Evolutionary conservation across 2,888 invertebrate genomes (phyloP).

Genomic region (Epistrophella euchroma): DNA sequence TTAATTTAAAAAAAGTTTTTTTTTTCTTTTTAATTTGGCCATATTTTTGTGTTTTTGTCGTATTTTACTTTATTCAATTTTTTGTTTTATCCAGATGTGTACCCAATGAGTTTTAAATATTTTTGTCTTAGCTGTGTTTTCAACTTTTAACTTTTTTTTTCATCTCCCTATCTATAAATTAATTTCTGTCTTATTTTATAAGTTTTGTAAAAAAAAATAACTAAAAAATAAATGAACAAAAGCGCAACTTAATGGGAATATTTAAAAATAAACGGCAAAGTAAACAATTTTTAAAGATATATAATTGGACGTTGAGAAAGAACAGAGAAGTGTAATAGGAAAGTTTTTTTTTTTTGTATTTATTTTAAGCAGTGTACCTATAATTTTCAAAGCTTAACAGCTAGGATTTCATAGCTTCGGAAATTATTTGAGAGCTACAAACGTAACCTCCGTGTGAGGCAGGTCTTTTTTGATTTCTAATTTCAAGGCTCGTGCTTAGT

Average conservation of each 20-base stretch:
- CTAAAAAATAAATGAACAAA: slow-evolving; percentile 55
- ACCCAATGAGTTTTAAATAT: slow-evolving; percentile 48
- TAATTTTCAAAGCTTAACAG: slow-evolving; percentile 42
- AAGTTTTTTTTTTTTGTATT: background rate
- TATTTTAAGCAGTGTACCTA: slow-evolving; percentile 15
- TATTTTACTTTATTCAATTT: slow-evolving; percentile 14
- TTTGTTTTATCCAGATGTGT: slow-evolving; percentile 30
- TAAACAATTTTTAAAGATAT: slow-evolving; percentile 29
- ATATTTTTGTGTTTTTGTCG: slow-evolving; percentile 55
- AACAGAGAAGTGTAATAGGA: slow-evolving; percentile 34
- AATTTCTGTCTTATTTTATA: slow-evolving; percentile 60
- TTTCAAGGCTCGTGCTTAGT: background rate
- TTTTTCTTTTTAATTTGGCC: slow-evolving; percentile 62
- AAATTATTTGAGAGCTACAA: background rate
- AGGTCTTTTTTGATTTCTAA: background rate
- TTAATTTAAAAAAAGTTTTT: slow-evolving; percentile 61
- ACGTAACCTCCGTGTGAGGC: background rate
- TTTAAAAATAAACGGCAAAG: slow-evolving; percentile 47
- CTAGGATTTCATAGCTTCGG: background rate
- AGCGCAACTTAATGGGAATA: slow-evolving; percentile 55
- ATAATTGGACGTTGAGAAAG: slow-evolving; percentile 52
- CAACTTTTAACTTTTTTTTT: slow-evolving; percentile 31
- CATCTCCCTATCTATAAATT: slow-evolving; percentile 65
- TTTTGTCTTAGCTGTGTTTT: slow-evolving; percentile 26
- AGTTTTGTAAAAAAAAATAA: slow-evolving; percentile 50